A percentile compares a stretch with the other conserved stretches of the same genome.
Conservation (phyloP, 2,888 invertebrate genomes). For the Mimachlamys varia region DNA sequence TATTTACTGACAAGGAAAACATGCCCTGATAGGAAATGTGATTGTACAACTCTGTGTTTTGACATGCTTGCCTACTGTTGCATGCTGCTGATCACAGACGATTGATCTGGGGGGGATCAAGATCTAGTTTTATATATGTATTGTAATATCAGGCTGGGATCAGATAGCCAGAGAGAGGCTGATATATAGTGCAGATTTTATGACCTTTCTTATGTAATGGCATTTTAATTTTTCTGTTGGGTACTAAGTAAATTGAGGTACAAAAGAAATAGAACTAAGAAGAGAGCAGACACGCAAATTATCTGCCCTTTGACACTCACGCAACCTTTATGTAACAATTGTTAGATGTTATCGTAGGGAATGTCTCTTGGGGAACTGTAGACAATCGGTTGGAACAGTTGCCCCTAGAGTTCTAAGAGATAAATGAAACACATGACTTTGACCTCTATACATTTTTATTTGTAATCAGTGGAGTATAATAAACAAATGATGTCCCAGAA, state of each 20-base stretch:
- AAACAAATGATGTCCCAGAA: too few species aligned
- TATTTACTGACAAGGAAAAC: not conserved
- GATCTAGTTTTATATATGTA: not conserved
- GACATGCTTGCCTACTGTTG: too few species aligned
- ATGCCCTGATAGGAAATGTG: not conserved
- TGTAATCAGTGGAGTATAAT: too few species aligned
- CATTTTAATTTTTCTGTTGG: not conserved
- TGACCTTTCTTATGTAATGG: not conserved
- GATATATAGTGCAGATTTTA: not conserved
- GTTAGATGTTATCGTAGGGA: not conserved
- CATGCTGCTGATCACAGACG: not conserved
- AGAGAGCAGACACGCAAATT: constrained; percentile 11
- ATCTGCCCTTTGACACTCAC: not conserved
- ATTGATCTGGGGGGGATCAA: not conserved
- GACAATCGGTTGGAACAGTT: not conserved
- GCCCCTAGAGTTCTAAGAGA: not conserved
- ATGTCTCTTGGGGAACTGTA: not conserved
- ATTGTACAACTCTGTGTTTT: not conserved
- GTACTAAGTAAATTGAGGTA: not conserved
- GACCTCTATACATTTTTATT: too few species aligned
- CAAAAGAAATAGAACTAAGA: not conserved
- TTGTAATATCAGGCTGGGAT: not conserved
- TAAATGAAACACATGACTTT: not conserved
- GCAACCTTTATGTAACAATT: not conserved
- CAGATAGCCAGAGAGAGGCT: not conserved